A percentile compares a stretch with the other conserved stretches of the same genome.
phyloP scores from a whole-genome alignment of 2,113 vertebrate species.

The Emydocephalus ijimae region DNA sequence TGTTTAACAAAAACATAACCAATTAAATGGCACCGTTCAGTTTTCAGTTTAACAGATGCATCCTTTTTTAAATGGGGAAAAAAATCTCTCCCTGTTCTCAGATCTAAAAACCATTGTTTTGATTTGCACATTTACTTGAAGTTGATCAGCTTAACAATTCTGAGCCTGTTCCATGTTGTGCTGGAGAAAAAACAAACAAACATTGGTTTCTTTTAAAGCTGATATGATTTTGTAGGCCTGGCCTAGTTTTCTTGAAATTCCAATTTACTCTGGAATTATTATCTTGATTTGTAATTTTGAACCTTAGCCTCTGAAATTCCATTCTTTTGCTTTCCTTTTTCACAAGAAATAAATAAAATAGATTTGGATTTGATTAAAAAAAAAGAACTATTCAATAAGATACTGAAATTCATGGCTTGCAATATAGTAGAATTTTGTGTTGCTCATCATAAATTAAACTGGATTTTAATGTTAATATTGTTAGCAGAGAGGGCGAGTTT shows the following conservation, averaged over 20 bases:
- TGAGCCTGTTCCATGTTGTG: neutral
- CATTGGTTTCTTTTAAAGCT: conserved; percentile 21
- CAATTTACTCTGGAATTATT: conserved; percentile 36
- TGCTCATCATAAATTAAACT: neutral
- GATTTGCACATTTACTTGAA: conserved; percentile 17
- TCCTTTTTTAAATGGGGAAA: conserved; percentile 15
- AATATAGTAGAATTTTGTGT: neutral
- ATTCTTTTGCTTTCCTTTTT: fast-evolving
- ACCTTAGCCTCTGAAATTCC: conserved; percentile 29
- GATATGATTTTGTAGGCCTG: conserved; percentile 33
- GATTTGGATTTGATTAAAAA: neutral
- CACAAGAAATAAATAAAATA: neutral
- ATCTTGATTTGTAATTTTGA: conserved; percentile 45
- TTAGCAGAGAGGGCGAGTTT: neutral
- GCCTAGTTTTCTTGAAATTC: conserved; percentile 38
- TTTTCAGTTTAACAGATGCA: neutral
- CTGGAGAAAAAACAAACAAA: conserved; percentile 17
- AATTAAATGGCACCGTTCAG: neutral
- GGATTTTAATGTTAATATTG: neutral
- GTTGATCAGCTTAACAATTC: conserved; percentile 9
- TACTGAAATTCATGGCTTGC: neutral
- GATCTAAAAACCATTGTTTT: neutral
- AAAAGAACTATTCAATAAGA: neutral
- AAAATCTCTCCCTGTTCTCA: neutral
- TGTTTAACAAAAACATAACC: neutral